Percentiles rank a stretch among this genome's conserved stretches.
Conservation (phyloP, 2,888 invertebrate genomes). For the Meliscaeva auricollis region DNA sequence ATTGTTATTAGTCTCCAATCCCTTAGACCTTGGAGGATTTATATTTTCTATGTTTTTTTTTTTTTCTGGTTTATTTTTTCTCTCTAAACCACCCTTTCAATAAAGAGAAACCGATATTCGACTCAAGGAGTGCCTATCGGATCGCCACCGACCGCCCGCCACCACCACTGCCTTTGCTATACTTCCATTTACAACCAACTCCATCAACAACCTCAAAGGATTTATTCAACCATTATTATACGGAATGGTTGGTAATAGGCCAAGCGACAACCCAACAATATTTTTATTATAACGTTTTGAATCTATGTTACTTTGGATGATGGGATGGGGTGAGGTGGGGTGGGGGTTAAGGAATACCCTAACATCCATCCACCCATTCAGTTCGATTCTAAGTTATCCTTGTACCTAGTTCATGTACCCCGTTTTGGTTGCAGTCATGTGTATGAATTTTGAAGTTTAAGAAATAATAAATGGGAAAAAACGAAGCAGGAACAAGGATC, state of each 20-base stretch:
- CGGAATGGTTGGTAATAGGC: slow-evolving; percentile 76
- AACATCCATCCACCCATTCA: not conserved
- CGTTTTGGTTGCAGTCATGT: slow-evolving; percentile 38
- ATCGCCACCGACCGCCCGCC: not conserved
- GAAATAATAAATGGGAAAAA: slow-evolving; percentile 34
- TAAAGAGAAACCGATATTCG: slow-evolving; percentile 63
- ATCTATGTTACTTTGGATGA: slow-evolving; percentile 12
- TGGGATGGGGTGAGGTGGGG: not conserved
- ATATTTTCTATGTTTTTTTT: slow-evolving; percentile 16
- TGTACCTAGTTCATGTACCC: slow-evolving; percentile 15
- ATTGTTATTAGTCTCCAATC: slow-evolving; percentile 75
- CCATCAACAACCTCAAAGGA: slow-evolving; percentile 70
- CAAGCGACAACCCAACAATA: slow-evolving; percentile 73
- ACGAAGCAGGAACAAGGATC: slow-evolving; percentile 3
- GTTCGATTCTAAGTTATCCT: slow-evolving; percentile 28
- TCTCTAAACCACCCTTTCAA: slow-evolving; percentile 52
- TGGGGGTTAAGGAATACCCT: not conserved
- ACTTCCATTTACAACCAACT: too few relatives aligned
- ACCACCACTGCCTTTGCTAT: not conserved
- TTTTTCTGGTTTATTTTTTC: slow-evolving; percentile 25
- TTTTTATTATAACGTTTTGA: slow-evolving; percentile 59
- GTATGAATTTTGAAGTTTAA: slow-evolving; percentile 58
- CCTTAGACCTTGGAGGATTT: slow-evolving; percentile 45
- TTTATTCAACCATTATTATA: slow-evolving; percentile 75
- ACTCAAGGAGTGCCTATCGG: slow-evolving; percentile 45